Base-by-base conservation (phyloP, 2,888 invertebrate species). In the Spatulosminthurus flaviceps region DNA sequence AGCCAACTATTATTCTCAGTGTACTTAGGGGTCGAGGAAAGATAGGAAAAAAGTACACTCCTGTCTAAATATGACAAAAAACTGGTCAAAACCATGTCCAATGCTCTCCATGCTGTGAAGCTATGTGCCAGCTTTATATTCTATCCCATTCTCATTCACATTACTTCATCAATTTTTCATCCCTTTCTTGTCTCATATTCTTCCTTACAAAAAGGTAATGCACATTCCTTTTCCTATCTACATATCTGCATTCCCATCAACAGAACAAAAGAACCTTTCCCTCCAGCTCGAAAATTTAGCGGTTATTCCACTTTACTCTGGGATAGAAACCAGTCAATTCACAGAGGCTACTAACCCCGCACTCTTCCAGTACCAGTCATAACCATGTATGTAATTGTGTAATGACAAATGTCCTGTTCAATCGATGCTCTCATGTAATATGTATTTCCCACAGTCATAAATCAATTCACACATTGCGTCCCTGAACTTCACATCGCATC, bases 101-200 rank as follows among this genome's bases (percentile, higher is more conserved):
- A 51, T 51, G 51, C 51, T 51, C 61, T 28, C 26, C 73, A 42
- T 51, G 24, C 34, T 19, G 43, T 21, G 43, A 26, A 61, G 34
- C 9, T 7, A 34, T 64, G 22, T 24, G 24, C 43, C 76, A 76
- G 26, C 43, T 73, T 66, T 67, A 71, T 73, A 79, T 76, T 78
- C 74, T 78, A 75, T 80, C 75, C 78, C 77, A 78, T 80, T 72
- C 76, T 79, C 66, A 77, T 67, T 76, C 71, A 76, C 78, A 79
- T 80, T 80, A 80, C 80, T 80, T 78, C 76, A 80, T 80, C 80
- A 80, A 80, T 80, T 76, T 80, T 80, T 77, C 73, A 76, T 80
- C 76, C 78, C 66, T 75, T 76, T 76, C 78, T 76, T 78, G 41
- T 70, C 78, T 71, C 71, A 70, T n/a, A n/a, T 64, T 64, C 70